A percentile compares a stretch with the other conserved stretches of the same genome.
phyloP scores from a whole-genome alignment of 2,797 vertebrate species.

The Vultur gryphus region DNA sequence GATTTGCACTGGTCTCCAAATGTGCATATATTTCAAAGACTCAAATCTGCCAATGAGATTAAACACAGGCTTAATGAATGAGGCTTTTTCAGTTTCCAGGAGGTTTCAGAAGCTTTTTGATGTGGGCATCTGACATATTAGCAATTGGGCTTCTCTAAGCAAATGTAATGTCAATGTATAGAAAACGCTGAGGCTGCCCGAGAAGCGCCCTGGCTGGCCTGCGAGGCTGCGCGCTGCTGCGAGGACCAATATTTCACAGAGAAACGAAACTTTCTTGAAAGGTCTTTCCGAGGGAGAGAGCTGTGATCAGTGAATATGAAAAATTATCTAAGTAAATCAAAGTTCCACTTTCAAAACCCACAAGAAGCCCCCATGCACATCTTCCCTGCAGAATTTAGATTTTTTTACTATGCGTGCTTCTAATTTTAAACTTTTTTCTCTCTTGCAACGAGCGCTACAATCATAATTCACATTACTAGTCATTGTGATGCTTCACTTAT shows the following conservation, averaged over 20 bases:
- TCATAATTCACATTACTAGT: neutral
- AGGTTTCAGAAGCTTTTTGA: neutral
- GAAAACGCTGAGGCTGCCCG: neutral
- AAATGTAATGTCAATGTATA: rapidly evolving
- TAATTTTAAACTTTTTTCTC: neutral
- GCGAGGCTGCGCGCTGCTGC: neutral
- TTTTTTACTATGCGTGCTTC: neutral
- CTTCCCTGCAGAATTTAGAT: neutral
- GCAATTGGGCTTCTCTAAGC: neutral
- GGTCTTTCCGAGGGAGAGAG: neutral
- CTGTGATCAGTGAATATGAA: neutral
- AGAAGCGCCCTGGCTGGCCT: neutral
- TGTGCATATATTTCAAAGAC: neutral
- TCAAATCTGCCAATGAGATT: neutral
- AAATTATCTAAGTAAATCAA: neutral
- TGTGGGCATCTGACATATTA: neutral
- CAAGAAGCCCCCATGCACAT: neutral
- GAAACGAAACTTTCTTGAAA: neutral
- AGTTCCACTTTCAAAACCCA: neutral
- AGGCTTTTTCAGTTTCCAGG: neutral
- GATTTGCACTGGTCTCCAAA: neutral
- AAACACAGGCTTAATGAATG: neutral
- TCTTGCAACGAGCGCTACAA: neutral
- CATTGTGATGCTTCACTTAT: neutral
- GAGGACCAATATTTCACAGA: neutral